Base-by-base conservation (phyloP, 2,888 invertebrate genomes). In the Boloria selene region DNA sequence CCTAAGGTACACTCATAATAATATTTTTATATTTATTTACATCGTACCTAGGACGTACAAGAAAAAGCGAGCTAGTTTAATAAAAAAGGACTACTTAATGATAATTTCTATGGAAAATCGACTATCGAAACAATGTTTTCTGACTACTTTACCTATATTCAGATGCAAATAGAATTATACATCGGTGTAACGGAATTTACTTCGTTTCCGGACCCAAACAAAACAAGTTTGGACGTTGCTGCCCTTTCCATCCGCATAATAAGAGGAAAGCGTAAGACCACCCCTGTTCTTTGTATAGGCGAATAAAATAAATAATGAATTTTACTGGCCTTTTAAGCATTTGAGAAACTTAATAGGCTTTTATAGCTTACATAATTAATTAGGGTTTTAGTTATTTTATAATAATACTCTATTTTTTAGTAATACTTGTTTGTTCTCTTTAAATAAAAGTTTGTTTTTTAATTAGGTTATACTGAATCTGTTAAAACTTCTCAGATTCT, bases 151-250 rank as follows among this genome's bases (percentile, higher is more conserved):
- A 42, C 42, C 13, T 55, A 38, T 62, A 62, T 62, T 52, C 59
- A 49, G 49, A 62, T 49, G 49, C 54, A 47, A 64, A 64, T 64
- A 22, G 56, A 56, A 56, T 56, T 64, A 64, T 51, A 17, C 54
- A 16, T 49, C 22, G n/a, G 18, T 17, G 47, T 51, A 59, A 22
- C 38, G 47, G 49, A 62, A 58, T 62, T 62, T 53, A 56, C 51
- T 66, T 56, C 22, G 51, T 62, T 56, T 66, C 66, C 58, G 61
- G 56, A 58, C 52, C 58, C 47, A 47, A 65, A 47, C 44, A 44
- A 54, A 61, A 47, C 50, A 44, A 44, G 51, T 55, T 56, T 26
- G 26, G 49, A 0, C 50, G 51, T 51, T 64, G 51, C 26, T 45
- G 58, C n/a, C 58, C 58, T 26, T 45, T 51, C 42, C 64, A 51